Base-by-base conservation (phyloP, 2,797 vertebrate species). In the Spizella passerina region DNA sequence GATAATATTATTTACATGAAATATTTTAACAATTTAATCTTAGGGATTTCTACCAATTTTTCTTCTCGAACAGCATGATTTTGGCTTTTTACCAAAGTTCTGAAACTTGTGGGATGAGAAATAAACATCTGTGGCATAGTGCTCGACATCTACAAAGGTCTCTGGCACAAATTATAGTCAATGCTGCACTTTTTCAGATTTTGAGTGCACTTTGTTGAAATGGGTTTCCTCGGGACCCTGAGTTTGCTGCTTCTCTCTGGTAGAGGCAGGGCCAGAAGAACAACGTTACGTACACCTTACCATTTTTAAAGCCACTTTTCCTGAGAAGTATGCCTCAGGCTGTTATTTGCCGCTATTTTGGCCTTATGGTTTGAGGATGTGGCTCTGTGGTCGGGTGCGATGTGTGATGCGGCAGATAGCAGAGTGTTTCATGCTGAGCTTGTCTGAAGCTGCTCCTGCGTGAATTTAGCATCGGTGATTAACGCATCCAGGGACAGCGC, bases 341-440 rank as follows among this genome's bases (percentile, higher is more conserved):
- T 29, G 23, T 14, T 27, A 8, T 53, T 70, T 73, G 36, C 22
- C 41, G 53, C 21, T 53, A 7, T 41, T 77, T 77, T 52, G 65
- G 12, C 41, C 18, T 43, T 38, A 34, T 22, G 0, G 1, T 75
- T 47, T 52, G 63, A 86, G 63, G 55, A 79, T n/a, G 60, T 1
- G 6, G 36, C 23, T 29, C 14, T 23, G 10, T 0, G 4, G 24
- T 29, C 12, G 20, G 43, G 32, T 1, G 38, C 26, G 59, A 20
- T 47, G 32, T 22, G 18, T 27, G 30, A 77, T 38, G 23, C 1
- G 19, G 36, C 30, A 76, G 56, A 14, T 12, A 24, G 22, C 1
- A 50, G 13, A 32, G 18, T 46, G 18, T 56, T 86, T 77, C 34
- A 9, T 7, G n/a, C 24, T 46, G 32, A 34, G 17, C 34, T 82